Base-by-base conservation (phyloP, 2,113 vertebrate species). In the Oncorhynchus masou region DNA sequence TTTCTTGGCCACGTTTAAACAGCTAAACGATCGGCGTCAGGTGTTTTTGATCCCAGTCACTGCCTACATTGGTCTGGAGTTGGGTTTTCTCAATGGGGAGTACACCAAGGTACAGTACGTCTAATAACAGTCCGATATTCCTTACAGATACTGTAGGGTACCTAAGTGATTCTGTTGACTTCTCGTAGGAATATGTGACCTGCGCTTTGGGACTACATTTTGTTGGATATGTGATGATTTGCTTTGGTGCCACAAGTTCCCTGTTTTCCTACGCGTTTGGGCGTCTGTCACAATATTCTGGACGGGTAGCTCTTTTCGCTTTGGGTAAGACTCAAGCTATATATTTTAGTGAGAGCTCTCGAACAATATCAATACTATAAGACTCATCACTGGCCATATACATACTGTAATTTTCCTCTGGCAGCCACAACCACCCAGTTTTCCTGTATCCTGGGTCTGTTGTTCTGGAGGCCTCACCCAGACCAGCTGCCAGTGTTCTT, bases 51-150 rank as follows among this genome's bases (percentile, higher is more conserved):
- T 96, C 24, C 95, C 96, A 1, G 89, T 99, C 88, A 98, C 97
- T 5, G 90, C 96, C 91, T 99, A 96, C 92, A 97, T 95, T 39
- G 97, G 98, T 15, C 90, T 99, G 29, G 94, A 99, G 76, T 97
- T 98, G 85, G 97, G 95, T 81, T 98, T 99, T 91, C 93, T 99
- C 8, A 78, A 95, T 0, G 93, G 97, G 4, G 97, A 99, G 81
- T 99, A 95, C 90, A 99, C 96, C 71, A 96, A 96, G 95, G 97
- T 97, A 51, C 49, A 7, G 34, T 7, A 34, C 1, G 34, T 39
- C 39, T 9, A 39, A 39, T 39, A 39, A 39, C 39, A 39, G 9
- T 2, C 8, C 8, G 7, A 39, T 39, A 39, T 39, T 39, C 39
- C 9, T 9, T 39, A 39, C 2, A 39, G 34, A 39, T 39, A 39